phyloP scores from a whole-genome alignment of 2,888 invertebrate genomes.

The Sphinx pinastri region DNA sequence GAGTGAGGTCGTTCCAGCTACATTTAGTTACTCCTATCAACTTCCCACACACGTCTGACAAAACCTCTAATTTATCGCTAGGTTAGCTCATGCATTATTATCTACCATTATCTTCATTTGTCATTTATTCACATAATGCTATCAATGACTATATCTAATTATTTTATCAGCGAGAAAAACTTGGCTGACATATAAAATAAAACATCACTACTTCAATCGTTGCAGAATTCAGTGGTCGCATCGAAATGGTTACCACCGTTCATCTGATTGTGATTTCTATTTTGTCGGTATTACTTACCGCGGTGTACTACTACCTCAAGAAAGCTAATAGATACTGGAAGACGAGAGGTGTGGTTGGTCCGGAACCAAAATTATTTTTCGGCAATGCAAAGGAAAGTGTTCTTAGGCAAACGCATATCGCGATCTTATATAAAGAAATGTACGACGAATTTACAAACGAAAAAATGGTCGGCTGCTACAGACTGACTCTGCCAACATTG shows the following conservation, averaged over 20 bases:
- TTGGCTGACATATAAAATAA: no score
- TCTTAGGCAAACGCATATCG: slow-evolving; percentile 45
- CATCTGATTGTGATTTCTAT: neutral
- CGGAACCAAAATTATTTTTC: slow-evolving; percentile 49
- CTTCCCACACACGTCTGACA: no score
- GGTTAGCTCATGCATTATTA: no score
- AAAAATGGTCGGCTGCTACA: slow-evolving; percentile 57
- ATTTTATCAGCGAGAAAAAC: no score
- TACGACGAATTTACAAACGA: slow-evolving; percentile 59
- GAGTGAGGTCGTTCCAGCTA: no score
- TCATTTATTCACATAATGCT: no score
- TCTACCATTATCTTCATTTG: no score
- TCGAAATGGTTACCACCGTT: neutral
- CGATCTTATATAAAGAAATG: slow-evolving; percentile 46
- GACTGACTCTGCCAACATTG: slow-evolving; percentile 53
- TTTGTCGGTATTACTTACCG: slow-evolving; percentile 4
- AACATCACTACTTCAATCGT: no score
- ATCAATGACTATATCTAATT: no score
- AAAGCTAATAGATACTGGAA: slow-evolving; percentile 49
- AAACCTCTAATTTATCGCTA: no score
- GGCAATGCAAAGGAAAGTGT: slow-evolving; percentile 47
- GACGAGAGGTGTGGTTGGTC: slow-evolving; percentile 51
- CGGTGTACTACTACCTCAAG: slow-evolving; percentile 44
- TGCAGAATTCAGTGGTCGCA: neutral
- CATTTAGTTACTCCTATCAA: no score